Base-by-base conservation (phyloP, 2,113 vertebrate species). In the Mungos mungo region DNA sequence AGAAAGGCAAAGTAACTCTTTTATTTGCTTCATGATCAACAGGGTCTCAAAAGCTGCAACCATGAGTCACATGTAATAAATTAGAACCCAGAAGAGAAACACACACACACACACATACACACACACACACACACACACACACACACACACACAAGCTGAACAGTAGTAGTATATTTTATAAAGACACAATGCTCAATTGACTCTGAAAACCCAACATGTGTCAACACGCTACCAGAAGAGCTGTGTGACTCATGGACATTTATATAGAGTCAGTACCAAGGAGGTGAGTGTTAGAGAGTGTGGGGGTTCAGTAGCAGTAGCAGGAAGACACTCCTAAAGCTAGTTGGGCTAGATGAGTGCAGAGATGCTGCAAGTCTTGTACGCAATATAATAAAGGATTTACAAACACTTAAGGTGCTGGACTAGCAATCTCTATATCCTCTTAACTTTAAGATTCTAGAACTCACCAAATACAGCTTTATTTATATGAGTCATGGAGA, bases 51-150 rank as follows among this genome's bases (percentile, higher is more conserved):
- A 86, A 21, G 33, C 23, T 87, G 9, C 9, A 90, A 76, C 21
- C 3, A 14, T 29, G n/a, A 54, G 18, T 76, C 76, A 92, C 69
- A 90, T 90, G 93, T 69, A 91, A 95, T 95, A 45, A 95, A 80
- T 35, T 93, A 7, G 15, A 81, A 86, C 69, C 47, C 74, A 80
- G 71, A 88, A 93, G 35, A 95, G 66, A 47, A 68, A 63, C 16
- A 15, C 92, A 47, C 45, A 47, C 45, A 45, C 45, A 45, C 45
- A 45, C 45, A 45, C 45, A 45, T 6, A 45, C 45, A 45, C 45
- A 45, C 45, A 7, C 45, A 45, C 45, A 45, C 45, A 7, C 45
- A 41, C 38, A 63, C 16, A 14, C 92, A 45, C 45, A 45, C 45
- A 45, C 45, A 45, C 45, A 47, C 45, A 47, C 45, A 47, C 45